These are phyloP conservation scores for Henricia sp. DNA, from an alignment of 53 echinoderm and acorn worm species.

Conservation along the genomic window DNA sequence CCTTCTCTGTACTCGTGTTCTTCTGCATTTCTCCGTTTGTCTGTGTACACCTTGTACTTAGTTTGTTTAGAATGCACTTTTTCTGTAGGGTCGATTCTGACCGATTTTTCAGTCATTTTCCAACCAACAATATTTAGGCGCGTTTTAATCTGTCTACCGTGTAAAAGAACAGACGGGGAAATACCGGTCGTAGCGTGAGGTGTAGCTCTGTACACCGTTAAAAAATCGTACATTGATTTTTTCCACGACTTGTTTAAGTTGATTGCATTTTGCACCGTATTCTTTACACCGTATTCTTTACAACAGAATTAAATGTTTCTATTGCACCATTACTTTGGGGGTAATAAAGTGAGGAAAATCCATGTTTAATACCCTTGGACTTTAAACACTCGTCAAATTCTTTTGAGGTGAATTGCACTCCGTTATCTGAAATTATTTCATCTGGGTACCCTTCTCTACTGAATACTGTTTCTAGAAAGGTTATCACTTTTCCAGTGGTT, in stretches of 20 bases:
- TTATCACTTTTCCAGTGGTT: constrained; percentile 11
- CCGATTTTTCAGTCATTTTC: no score
- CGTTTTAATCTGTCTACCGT: constrained; percentile 36
- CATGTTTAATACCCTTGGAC: constrained; percentile 9
- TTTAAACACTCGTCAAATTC: constrained; percentile 11
- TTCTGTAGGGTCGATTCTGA: background rate
- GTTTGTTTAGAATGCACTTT: constrained; percentile 32
- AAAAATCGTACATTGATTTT: constrained; percentile 2
- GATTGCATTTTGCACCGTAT: constrained; percentile 36
- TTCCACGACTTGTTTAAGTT: constrained; percentile 18
- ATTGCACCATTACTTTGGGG: constrained; percentile 29
- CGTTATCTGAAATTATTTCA: constrained; percentile 44
- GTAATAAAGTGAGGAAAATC: constrained; percentile 21
- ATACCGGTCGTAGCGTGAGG: constrained; percentile 31
- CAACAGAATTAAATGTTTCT: constrained; percentile 30
- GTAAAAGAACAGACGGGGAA: constrained; percentile 28
- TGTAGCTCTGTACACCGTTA: constrained; percentile 20
- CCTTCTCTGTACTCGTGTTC: constrained; percentile 28
- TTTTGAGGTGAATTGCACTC: constrained; percentile 39
- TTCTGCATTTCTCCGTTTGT: constrained; percentile 52
- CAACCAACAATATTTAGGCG: constrained; percentile 20
- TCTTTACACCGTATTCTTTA: constrained; percentile 30
- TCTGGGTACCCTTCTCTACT: constrained; percentile 40
- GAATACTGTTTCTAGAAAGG: constrained; percentile 29
- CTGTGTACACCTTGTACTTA: constrained; percentile 44